Conservation (phyloP, 2,797 vertebrate genomes). For the Sparus aurata region DNA sequence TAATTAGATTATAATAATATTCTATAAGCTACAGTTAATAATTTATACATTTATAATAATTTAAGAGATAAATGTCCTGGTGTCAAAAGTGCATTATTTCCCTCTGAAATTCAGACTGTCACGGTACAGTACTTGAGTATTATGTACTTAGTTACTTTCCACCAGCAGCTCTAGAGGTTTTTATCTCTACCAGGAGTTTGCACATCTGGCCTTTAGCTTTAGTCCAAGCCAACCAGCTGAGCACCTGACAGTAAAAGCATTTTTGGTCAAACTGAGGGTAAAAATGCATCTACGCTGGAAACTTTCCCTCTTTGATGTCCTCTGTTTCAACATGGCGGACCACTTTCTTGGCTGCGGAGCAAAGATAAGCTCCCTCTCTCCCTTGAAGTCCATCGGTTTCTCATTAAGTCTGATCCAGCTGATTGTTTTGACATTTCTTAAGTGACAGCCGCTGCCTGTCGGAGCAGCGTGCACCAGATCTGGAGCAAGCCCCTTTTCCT, state of each 20-base stretch:
- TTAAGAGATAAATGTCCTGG: neutral
- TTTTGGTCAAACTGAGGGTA: neutral
- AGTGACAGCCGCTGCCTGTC: conserved; percentile 53
- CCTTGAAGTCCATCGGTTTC: conserved; percentile 66
- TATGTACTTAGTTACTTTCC: conserved; percentile 1
- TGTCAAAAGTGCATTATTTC: neutral
- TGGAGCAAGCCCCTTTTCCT: conserved; percentile 19
- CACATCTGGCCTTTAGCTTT: conserved; percentile 26
- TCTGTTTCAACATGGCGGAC: neutral
- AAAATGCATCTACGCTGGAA: conserved; percentile 28
- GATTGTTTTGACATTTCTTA: conserved; percentile 60
- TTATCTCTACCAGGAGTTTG: neutral
- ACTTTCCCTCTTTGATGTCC: conserved; percentile 39
- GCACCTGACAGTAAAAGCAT: conserved; percentile 2
- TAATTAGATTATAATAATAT: too few relatives aligned
- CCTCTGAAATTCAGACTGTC: too few relatives aligned
- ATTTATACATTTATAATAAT: neutral
- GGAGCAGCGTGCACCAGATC: conserved; percentile 30
- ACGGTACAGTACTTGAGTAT: neutral
- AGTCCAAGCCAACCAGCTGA: conserved; percentile 25
- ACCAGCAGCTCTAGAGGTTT: neutral
- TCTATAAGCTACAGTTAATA: neutral
- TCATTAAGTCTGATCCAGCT: conserved; percentile 52
- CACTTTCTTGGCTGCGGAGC: conserved; percentile 4
- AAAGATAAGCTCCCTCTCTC: conserved; percentile 32